A percentile compares a stretch with the other conserved stretches of the same genome.
Evolutionary conservation across 1,140 invertebrate genomes (phyloP).

Genomic region (Agrilus planipennis): DNA sequence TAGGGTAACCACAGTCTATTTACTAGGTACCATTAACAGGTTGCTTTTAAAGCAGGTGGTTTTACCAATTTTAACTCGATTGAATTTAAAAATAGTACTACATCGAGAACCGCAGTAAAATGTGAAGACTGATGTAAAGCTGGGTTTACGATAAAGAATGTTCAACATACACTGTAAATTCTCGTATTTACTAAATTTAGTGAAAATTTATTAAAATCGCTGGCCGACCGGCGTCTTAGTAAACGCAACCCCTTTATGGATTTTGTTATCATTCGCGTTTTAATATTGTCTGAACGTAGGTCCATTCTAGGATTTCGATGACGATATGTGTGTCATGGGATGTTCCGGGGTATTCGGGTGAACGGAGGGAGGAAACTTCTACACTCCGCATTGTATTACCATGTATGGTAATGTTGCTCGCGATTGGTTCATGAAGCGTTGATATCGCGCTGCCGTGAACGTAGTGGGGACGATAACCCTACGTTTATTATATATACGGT

Average conservation of each 20-base stretch:
- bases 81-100: no score
- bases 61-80: no score
- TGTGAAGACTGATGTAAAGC: no score
- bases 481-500: constrained; percentile 20
- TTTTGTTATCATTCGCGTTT: no score
- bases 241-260: not conserved
- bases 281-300: not conserved
- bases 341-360: constrained; percentile 7
- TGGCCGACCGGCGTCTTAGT: constrained; percentile 2
- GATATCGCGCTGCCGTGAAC: constrained; percentile 16
- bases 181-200: no score
- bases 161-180: no score
- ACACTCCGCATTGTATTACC: constrained; percentile 31
- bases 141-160: no score
- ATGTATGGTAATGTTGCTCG: constrained; percentile 34
- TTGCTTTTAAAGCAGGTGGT: no score
- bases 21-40: no score
- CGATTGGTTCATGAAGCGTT: constrained; percentile 25
- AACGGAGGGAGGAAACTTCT: constrained; percentile 16
- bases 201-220: no score
- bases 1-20: no score
- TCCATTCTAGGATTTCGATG: constrained; percentile 3
- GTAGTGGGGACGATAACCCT: constrained; percentile 21
- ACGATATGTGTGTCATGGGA: constrained; percentile 11
- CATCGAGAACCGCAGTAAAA: no score